Evolutionary conservation across 2,797 vertebrate species (phyloP).

Genomic region (Labeo calbasu): DNA sequence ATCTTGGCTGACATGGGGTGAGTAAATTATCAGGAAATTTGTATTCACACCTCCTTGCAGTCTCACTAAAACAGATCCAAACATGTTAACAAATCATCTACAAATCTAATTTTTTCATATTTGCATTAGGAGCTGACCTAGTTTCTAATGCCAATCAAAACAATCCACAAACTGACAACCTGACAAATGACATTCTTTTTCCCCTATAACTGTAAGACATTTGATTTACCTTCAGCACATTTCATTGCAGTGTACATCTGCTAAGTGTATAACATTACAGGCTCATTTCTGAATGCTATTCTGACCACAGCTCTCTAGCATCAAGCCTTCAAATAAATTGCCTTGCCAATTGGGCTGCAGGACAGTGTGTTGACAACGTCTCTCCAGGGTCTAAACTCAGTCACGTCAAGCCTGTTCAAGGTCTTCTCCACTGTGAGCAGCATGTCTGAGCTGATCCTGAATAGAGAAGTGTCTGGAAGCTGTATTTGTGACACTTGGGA

Average conservation of each 20-base stretch:
- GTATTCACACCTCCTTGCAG: not conserved
- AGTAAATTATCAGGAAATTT: too few relatives aligned
- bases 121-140: not conserved
- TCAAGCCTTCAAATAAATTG: conserved; percentile 7
- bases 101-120: not conserved
- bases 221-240: not conserved
- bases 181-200: not conserved
- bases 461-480: conserved; percentile 1
- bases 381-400: conserved; percentile 16
- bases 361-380: conserved; percentile 22
- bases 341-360: not conserved
- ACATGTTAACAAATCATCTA: not conserved
- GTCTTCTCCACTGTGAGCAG: conserved; percentile 1
- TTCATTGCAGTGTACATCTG: not conserved
- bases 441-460: conserved; percentile 10
- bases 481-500: conserved; percentile 24
- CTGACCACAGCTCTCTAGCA: not conserved
- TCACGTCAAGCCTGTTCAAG: conserved; percentile 2
- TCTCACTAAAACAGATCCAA: not conserved
- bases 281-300: not conserved
- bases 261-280: not conserved
- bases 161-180: not conserved
- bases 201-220: not conserved
- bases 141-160: not conserved
- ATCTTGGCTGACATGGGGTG: too few relatives aligned